Percentiles rank a stretch among this genome's conserved stretches.
Evolutionary conservation across 2,113 vertebrate species (phyloP).

Genomic region (Zosterops pallidus): DNA sequence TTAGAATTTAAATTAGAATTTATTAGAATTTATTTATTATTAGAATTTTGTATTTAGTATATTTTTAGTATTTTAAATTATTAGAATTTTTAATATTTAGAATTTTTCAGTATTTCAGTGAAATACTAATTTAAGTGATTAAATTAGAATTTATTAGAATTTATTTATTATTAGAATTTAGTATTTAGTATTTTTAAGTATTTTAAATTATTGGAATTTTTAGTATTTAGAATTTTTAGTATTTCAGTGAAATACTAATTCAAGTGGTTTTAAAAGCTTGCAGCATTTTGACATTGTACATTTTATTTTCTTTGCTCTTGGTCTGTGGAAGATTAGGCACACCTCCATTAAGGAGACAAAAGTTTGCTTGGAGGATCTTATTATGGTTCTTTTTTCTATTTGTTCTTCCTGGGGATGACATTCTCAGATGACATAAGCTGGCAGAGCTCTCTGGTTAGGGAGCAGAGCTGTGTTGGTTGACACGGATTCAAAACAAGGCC

Average conservation of each 20-base stretch:
- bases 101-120: too few species aligned
- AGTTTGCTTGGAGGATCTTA: not conserved
- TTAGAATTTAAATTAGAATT: too few species aligned
- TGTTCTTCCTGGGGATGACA: not conserved
- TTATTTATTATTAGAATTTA: too few species aligned
- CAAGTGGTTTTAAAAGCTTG: conserved; percentile 6
- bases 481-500: not conserved
- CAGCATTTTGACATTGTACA: not conserved
- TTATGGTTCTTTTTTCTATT: not conserved
- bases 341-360: conserved; percentile 21
- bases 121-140: not conserved
- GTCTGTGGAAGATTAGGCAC: conserved; percentile 20
- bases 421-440: not conserved
- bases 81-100: too few species aligned
- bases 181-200: too few species aligned
- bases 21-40: too few species aligned
- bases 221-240: too few species aligned
- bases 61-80: too few species aligned
- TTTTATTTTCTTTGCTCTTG: not conserved
- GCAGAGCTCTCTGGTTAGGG: not conserved
- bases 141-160: too few species aligned
- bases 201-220: too few species aligned
- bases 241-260: not conserved
- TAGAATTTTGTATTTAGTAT: too few species aligned
- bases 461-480: not conserved